Evolutionary conservation across 2,113 vertebrate species (phyloP), one percentile per base, ranked within the genome.

Genomic region (Callochromis pleurospilus): DNA sequence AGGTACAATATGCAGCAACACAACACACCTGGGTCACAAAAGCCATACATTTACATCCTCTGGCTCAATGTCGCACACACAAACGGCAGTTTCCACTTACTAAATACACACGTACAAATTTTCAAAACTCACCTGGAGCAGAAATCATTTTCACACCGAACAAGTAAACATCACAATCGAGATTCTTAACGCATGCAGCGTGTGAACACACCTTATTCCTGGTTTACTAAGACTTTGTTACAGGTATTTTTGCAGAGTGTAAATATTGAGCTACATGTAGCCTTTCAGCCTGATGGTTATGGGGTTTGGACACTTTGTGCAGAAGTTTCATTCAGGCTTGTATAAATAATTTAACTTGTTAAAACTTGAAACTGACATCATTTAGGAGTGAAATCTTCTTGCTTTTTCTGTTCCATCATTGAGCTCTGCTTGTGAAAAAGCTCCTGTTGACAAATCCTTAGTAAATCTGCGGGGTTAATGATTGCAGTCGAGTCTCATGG

Each of bases 131-230:
- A 89, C 77, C 88, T 68, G 84, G 83, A 91, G 86, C 85, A 83
- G 65, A 90, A 88, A 91, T 91, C 85, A 83, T 91, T 86, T 93
- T 92, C 91, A 94, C 90, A 93, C 56, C 65, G 31, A 92, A 92
- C 89, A 92, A 89, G 21, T 90, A 49, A 88, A 94, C 90, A 86
- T 86, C 90, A 95, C 91, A 62, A 90, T 93, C 88, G 81, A 89
- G 81, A 83, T 89, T 90, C 88, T 91, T 88, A 49, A 91, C 90
- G 93, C 94, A 94, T 95, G 93, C 94, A 94, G 91, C 49, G 79
- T 90, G 89, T 93, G 88, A 85, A 88, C 89, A 87, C 88, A 91
- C 84, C 84, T 19, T 55, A 36, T 80, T 92, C 85, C 90, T 36
- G 54, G 65, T 90, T 90, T 85, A 90, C 86, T 89, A 90, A 89